These are phyloP conservation scores for Sceloporus tristichus DNA, from an alignment of 2,113 vertebrate species.

Conservation along the genomic window DNA sequence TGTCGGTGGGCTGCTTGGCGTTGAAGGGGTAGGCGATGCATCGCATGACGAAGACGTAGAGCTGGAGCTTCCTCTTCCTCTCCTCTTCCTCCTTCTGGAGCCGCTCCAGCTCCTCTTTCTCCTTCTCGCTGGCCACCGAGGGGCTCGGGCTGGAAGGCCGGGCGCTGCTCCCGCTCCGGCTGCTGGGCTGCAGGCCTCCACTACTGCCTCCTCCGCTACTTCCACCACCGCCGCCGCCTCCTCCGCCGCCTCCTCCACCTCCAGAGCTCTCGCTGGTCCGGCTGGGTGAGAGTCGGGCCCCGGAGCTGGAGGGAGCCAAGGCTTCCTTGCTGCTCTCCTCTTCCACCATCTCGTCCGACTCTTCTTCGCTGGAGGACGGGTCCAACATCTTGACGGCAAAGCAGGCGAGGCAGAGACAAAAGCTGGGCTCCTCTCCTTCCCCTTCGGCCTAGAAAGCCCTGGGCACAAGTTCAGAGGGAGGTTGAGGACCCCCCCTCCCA, in stretches of 20 bases:
- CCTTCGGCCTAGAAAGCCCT: too few relatives aligned
- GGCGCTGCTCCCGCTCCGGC: slow-evolving; percentile 73
- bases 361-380: slow-evolving; percentile 95
- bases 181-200: slow-evolving; percentile 70
- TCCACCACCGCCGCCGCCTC: slow-evolving; percentile 66
- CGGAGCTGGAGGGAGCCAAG: slow-evolving; percentile 81
- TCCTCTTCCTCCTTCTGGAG: slow-evolving; percentile 96
- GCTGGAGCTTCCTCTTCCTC: slow-evolving; percentile 94
- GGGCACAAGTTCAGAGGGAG: too few relatives aligned
- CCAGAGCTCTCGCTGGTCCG: slow-evolving; percentile 86
- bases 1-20: slow-evolving; percentile 97
- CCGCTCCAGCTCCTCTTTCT: slow-evolving; percentile 95
- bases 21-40: slow-evolving; percentile 99
- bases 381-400: slow-evolving; percentile 84
- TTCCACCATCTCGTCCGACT: slow-evolving; percentile 90
- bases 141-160: slow-evolving; percentile 86
- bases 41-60: slow-evolving; percentile 98
- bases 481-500: too few relatives aligned
- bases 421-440: background rate
- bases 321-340: slow-evolving; percentile 86
- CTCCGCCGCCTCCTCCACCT: slow-evolving; percentile 40
- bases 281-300: slow-evolving; percentile 84
- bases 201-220: slow-evolving; percentile 66
- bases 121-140: slow-evolving; percentile 92
- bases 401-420: background rate